Percentiles rank a stretch among this genome's conserved stretches.
Evolutionary conservation across 1,140 invertebrate genomes (phyloP).

Genomic region (Eciton burchellii): DNA sequence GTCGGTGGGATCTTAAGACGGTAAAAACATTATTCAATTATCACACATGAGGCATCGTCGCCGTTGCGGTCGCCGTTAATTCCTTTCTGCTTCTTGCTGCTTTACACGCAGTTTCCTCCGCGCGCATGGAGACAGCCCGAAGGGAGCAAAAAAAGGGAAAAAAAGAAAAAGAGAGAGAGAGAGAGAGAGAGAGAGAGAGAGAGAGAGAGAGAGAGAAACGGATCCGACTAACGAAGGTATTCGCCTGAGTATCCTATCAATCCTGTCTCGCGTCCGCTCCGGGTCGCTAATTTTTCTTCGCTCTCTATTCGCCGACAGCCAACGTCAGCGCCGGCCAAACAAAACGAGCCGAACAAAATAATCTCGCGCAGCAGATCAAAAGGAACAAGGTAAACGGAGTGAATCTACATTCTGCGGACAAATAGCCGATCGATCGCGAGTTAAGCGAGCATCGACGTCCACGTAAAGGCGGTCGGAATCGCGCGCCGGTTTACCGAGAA

Average conservation of each 20-base stretch:
- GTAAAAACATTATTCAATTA: slow-evolving; percentile 29
- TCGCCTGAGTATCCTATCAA: slow-evolving; percentile 11
- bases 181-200: too few relatives aligned
- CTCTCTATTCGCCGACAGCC: slow-evolving; percentile 15
- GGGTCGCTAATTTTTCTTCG: slow-evolving; percentile 5
- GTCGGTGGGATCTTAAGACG: neutral
- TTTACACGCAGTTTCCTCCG: neutral
- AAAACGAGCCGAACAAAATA: slow-evolving; percentile 14
- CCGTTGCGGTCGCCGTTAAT: slow-evolving; percentile 2
- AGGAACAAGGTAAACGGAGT: too few relatives aligned
- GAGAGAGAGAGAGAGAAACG: too few relatives aligned
- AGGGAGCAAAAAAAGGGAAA: slow-evolving; percentile 26
- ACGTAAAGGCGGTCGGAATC: too few relatives aligned
- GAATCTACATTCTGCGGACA: slow-evolving; percentile 4
- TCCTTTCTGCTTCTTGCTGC: neutral
- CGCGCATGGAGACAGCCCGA: neutral
- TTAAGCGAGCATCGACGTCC: neutral
- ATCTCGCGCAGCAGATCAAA: neutral
- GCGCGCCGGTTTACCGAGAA: neutral
- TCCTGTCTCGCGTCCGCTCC: neutral
- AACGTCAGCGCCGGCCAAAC: neutral
- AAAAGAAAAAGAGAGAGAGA: too few relatives aligned
- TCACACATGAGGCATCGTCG: neutral
- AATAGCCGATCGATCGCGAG: too few relatives aligned
- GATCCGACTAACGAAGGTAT: slow-evolving; percentile 22